Evolutionary conservation across 2,888 invertebrate species (phyloP), one percentile per base, ranked within the genome.

Genomic region (Steromphala cineraria): DNA sequence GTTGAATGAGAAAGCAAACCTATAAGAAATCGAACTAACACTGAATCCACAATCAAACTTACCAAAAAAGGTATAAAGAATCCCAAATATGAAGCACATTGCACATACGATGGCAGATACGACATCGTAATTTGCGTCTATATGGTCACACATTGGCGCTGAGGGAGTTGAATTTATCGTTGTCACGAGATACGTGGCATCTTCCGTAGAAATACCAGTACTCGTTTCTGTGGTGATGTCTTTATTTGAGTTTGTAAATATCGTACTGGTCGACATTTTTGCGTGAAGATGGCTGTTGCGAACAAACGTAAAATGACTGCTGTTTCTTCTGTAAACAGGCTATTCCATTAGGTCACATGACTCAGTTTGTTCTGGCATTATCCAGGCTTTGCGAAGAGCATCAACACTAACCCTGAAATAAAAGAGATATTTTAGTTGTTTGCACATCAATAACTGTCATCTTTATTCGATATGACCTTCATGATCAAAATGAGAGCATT

Each of bases 11-110:
- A 36, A 4, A 7, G 36, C 36, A 46, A 46, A 36, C 36, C 3
- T 3, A 36, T 8, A 36, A 8, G 36, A 3, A 75, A 15, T 13
- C 0, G 28, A 17, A 62, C 53, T 40, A 15, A n/a, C 8, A 67
- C 21, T 17, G 1, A 0, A 77, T 24, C 31, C 1, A 10, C n/a
- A 28, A 17, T 75, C 24, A 24, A 46, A 94, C 95, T 95, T 94
- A 97, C 97, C 97, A 92, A 97, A 96, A 86, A 97, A 95, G 84
- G 96, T 96, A 92, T 97, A 97, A 81, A 97, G 95, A 87, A 97
- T 95, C 82, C 97, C 97, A 94, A 97, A 96, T 62, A 96, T 95
- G 87, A 96, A 95, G 91, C 96, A 96, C 94, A 96, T 95, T 83
- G 95, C 95, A 93, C 96, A 96, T 84, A 96, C 95, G 82, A 95